phyloP scores from a whole-genome alignment of 2,797 vertebrate genomes.

The Rhinoraja longicauda region DNA sequence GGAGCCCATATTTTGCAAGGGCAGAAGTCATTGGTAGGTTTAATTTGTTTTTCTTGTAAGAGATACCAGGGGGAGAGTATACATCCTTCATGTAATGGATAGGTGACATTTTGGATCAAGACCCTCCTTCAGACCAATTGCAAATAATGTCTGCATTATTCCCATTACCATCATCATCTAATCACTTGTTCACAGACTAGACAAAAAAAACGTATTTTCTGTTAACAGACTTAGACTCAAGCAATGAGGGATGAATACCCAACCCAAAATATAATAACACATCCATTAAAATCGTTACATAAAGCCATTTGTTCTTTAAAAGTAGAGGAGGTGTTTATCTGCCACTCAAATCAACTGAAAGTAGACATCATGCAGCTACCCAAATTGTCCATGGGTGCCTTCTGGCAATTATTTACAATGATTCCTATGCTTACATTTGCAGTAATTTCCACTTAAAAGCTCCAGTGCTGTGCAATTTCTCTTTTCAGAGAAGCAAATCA shows the following conservation, averaged over 20 bases:
- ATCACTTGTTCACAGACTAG: not conserved
- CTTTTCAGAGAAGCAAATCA: not conserved
- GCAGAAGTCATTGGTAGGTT: not conserved
- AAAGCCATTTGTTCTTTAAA: not conserved
- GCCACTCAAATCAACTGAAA: not conserved
- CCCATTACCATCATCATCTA: not conserved
- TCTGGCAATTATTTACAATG: constrained; percentile 18
- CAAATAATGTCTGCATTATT: not conserved
- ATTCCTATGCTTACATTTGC: not conserved
- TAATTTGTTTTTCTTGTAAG: not conserved
- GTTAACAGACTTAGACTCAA: not conserved
- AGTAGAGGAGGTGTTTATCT: not conserved
- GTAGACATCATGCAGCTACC: not conserved
- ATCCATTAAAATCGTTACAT: not conserved
- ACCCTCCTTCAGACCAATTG: too few relatives aligned
- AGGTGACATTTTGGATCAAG: too few relatives aligned
- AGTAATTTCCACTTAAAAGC: not conserved
- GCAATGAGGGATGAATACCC: not conserved
- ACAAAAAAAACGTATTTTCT: not conserved
- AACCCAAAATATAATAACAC: not conserved
- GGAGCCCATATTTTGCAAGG: not conserved
- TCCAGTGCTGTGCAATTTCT: not conserved
- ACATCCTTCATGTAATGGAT: not conserved
- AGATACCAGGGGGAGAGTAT: not conserved
- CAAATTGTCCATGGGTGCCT: not conserved